phyloP scores from a whole-genome alignment of 2,113 vertebrate genomes.

The Alethe diademata region DNA sequence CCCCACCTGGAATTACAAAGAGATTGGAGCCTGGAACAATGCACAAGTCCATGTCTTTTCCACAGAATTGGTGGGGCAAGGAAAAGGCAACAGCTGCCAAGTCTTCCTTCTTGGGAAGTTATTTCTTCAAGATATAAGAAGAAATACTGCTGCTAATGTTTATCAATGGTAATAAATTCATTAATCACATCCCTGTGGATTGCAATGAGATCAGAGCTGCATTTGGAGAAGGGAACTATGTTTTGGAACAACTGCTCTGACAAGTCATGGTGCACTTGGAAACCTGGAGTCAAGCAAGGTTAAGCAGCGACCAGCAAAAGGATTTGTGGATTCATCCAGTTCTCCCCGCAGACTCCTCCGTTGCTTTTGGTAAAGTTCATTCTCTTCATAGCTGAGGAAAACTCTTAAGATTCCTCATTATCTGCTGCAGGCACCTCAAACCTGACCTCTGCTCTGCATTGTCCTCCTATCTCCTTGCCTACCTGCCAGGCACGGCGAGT shows the following conservation, averaged over 20 bases:
- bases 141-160: background rate
- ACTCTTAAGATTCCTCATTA: background rate
- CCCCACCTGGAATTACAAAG: background rate
- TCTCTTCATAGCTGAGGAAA: background rate
- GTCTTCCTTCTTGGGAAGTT: background rate
- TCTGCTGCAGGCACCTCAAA: conserved; percentile 5
- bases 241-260: background rate
- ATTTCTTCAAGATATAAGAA: background rate
- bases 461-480: background rate
- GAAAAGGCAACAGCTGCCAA: background rate
- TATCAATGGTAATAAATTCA: background rate
- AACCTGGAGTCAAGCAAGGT: fast-evolving
- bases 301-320: background rate
- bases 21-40: background rate
- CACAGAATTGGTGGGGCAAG: background rate
- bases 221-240: fast-evolving
- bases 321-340: background rate
- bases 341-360: background rate
- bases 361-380: background rate
- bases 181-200: background rate
- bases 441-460: conserved; percentile 23
- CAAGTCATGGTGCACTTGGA: background rate
- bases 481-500: background rate
- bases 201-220: background rate
- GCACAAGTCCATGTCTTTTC: background rate